These are phyloP conservation scores for Champsocephalus esox DNA, from an alignment of 2,797 vertebrate genomes.

Conservation along the genomic window DNA sequence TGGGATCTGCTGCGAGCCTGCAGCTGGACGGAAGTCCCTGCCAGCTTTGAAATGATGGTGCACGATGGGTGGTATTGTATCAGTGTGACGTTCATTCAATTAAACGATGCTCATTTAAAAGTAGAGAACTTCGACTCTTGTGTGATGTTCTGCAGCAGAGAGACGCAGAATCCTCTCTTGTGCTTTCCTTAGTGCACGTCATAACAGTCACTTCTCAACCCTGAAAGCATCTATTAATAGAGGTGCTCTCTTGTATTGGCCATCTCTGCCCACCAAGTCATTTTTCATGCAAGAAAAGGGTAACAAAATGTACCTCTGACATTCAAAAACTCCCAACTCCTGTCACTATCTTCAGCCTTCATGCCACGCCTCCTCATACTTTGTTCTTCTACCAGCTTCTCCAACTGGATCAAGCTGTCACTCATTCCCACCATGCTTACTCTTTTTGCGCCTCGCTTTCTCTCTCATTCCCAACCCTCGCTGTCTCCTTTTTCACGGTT, in stretches of 20 bases:
- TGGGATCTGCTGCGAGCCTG: slow-evolving; percentile 14
- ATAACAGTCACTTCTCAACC: slow-evolving; percentile 48
- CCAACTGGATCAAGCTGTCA: slow-evolving; percentile 27
- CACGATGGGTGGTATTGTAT: background rate
- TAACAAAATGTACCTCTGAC: slow-evolving; percentile 36
- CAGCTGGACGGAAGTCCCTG: slow-evolving; percentile 12
- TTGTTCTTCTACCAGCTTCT: slow-evolving; percentile 13
- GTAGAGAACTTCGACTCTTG: background rate
- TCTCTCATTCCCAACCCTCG: slow-evolving; percentile 30
- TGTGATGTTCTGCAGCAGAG: slow-evolving; percentile 30
- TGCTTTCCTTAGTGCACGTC: slow-evolving; percentile 59
- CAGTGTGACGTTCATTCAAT: slow-evolving; percentile 10
- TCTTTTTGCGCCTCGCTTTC: background rate
- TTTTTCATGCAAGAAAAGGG: slow-evolving; percentile 45
- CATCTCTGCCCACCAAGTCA: slow-evolving; percentile 46
- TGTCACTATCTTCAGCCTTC: slow-evolving; percentile 7
- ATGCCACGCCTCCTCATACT: background rate
- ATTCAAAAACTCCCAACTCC: slow-evolving; percentile 33
- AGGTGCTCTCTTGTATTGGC: slow-evolving; percentile 58
- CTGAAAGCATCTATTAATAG: slow-evolving; percentile 81
- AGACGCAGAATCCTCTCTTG: slow-evolving; percentile 26
- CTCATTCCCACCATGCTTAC: background rate
- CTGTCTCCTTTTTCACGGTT: slow-evolving; percentile 20
- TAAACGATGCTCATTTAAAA: slow-evolving; percentile 31
- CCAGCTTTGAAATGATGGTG: slow-evolving; percentile 11